Conservation (phyloP, 2,113 vertebrate genomes). For the Neogobius melanostomus region DNA sequence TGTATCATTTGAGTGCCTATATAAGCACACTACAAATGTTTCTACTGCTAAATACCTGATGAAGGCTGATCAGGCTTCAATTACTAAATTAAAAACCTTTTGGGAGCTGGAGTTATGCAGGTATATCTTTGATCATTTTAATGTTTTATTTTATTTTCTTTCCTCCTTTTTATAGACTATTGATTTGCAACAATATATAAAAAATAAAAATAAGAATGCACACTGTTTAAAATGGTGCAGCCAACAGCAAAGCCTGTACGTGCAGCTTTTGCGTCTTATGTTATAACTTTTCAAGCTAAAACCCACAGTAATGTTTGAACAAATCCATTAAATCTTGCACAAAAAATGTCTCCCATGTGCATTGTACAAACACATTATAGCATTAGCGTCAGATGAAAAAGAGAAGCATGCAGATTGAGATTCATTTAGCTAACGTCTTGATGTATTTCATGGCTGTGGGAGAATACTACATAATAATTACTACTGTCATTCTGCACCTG, state of each 20-base stretch:
- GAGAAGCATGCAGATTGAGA: background rate
- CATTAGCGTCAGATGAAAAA: background rate
- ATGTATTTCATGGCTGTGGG: background rate
- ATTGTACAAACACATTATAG: background rate
- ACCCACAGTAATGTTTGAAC: background rate
- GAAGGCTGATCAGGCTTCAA: too few relatives aligned
- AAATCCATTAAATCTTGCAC: background rate
- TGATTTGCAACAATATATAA: too few relatives aligned
- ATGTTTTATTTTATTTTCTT: too few relatives aligned
- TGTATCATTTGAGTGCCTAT: too few relatives aligned
- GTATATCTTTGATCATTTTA: too few relatives aligned
- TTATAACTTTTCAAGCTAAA: background rate
- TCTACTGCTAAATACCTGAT: too few relatives aligned
- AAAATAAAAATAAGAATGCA: too few relatives aligned
- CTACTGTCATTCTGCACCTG: conserved; percentile 26
- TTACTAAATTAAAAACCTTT: too few relatives aligned
- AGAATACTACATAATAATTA: conserved; percentile 8
- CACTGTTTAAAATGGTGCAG: background rate
- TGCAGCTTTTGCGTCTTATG: background rate
- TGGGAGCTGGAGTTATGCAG: too few relatives aligned
- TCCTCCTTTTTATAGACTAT: too few relatives aligned
- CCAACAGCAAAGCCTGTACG: background rate
- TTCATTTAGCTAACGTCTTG: conserved; percentile 1
- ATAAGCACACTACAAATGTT: too few relatives aligned
- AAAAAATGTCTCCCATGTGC: background rate